Conservation (phyloP, 53 echinoderm and acorn worm genomes). For the Hippasteria phrygiana region DNA sequence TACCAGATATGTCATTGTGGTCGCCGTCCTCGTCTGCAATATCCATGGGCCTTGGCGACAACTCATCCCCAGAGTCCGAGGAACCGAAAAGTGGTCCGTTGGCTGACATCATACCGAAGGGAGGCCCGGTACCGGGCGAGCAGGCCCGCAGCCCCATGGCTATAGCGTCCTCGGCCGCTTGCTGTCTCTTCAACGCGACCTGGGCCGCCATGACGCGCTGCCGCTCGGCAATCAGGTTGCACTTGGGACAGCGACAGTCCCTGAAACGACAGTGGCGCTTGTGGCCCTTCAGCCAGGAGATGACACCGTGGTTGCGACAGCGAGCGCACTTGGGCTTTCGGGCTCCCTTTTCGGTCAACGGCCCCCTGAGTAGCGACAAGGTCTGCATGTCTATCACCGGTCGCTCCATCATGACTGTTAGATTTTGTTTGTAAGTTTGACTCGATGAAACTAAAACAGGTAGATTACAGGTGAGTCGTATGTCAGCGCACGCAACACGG, state of each 20-base stretch:
- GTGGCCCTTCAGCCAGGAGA: constrained; percentile 99
- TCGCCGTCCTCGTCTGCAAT: constrained; percentile 56
- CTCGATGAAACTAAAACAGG: neutral
- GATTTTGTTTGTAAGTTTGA: neutral
- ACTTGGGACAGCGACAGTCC: constrained; percentile 97
- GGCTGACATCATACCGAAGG: constrained; percentile 80
- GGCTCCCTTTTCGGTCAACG: constrained; percentile 97
- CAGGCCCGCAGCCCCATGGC: constrained; percentile 95
- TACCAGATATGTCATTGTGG: constrained; percentile 45
- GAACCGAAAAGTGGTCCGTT: constrained; percentile 80
- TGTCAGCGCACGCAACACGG: neutral
- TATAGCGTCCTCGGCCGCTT: constrained; percentile 99
- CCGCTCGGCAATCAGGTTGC: constrained; percentile 98
- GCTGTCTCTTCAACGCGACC: constrained; percentile 95
- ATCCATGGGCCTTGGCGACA: constrained; percentile 61
- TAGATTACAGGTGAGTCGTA: neutral
- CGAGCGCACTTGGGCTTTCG: constrained; percentile 99
- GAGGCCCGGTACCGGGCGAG: constrained; percentile 75
- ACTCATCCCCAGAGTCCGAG: constrained; percentile 50
- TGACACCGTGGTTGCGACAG: constrained; percentile 97
- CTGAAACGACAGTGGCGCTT: constrained; percentile 98
- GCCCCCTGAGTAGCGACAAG: constrained; percentile 89
- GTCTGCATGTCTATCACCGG: constrained; percentile 91
- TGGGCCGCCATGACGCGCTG: constrained; percentile 99
- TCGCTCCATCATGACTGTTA: constrained; percentile 67